Evolutionary conservation across 92 coral and sea anemone genomes (phyloP).

Genomic region (Umimayanthus chanpuru): DNA sequence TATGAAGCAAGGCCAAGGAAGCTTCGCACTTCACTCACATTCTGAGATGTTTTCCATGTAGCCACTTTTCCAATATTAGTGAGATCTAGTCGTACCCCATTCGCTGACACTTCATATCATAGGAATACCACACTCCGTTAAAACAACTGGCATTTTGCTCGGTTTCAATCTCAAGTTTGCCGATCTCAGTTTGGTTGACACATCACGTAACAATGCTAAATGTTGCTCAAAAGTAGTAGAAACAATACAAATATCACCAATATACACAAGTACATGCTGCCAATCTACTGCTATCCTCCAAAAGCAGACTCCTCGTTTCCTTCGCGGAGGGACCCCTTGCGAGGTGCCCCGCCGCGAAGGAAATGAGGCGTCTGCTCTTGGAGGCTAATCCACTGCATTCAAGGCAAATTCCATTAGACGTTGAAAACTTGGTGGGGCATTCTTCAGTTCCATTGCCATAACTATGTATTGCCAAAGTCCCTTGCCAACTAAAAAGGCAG

Average conservation of each 20-base stretch:
- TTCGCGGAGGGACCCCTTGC: too few relatives aligned
- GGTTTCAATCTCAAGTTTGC: too few relatives aligned
- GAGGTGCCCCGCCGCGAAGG: too few relatives aligned
- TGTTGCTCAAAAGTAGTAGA: slow-evolving; percentile 54
- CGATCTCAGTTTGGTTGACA: neutral
- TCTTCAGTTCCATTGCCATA: slow-evolving; percentile 59
- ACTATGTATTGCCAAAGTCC: slow-evolving; percentile 1
- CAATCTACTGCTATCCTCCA: too few relatives aligned
- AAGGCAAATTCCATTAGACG: slow-evolving; percentile 46
- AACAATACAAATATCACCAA: slow-evolving; percentile 54
- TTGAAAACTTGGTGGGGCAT: slow-evolving; percentile 59
- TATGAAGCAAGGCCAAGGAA: neutral
- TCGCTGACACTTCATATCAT: neutral
- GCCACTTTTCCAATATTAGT: neutral
- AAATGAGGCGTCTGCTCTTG: too few relatives aligned
- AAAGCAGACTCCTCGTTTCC: too few relatives aligned
- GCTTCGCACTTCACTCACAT: neutral
- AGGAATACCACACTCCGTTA: neutral
- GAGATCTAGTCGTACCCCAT: neutral
- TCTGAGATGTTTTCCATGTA: neutral
- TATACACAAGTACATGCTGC: slow-evolving; percentile 41
- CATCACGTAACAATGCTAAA: neutral
- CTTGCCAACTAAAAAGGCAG: slow-evolving; percentile 6
- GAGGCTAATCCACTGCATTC: too few relatives aligned
- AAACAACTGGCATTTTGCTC: neutral